A percentile compares a stretch with the other conserved stretches of the same genome.
These are phyloP conservation scores for Heloderma charlesbogerti DNA, from an alignment of 2,113 vertebrate genomes.

Conservation along the genomic window DNA sequence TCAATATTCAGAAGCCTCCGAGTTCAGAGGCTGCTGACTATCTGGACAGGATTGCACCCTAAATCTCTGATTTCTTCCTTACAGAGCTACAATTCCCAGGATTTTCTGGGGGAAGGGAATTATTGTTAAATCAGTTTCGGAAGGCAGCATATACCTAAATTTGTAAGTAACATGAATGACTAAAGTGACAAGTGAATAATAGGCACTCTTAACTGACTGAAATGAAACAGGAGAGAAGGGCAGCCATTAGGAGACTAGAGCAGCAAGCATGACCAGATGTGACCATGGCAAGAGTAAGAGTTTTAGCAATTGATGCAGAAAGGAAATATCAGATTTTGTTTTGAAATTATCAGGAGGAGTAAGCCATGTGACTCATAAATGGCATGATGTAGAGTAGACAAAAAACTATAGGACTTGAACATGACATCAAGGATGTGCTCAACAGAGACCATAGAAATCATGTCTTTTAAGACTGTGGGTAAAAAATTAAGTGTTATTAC, in stretches of 20 bases:
- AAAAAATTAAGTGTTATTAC: too few species aligned
- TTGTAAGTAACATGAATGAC: not conserved
- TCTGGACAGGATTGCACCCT: too few species aligned
- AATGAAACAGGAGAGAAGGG: too few species aligned
- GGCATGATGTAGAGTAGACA: not conserved
- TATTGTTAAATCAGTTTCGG: too few species aligned
- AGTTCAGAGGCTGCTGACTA: too few species aligned
- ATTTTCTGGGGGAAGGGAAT: too few species aligned
- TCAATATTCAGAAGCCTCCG: too few species aligned
- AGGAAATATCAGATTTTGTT: not conserved
- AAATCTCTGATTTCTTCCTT: too few species aligned
- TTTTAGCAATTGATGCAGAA: not conserved
- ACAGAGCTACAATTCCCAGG: too few species aligned
- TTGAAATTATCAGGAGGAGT: not conserved
- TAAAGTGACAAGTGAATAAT: not conserved
- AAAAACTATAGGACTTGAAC: not conserved
- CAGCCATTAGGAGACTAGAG: not conserved
- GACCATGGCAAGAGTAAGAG: not conserved
- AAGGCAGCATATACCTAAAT: too few species aligned
- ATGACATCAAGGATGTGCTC: not conserved
- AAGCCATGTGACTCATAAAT: not conserved
- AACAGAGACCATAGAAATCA: not conserved
- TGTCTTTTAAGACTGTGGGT: too few species aligned
- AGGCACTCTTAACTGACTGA: not conserved
- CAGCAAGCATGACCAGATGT: not conserved